Evolutionary conservation across 2,797 vertebrate species (phyloP).

Genomic region (Avahi laniger): DNA sequence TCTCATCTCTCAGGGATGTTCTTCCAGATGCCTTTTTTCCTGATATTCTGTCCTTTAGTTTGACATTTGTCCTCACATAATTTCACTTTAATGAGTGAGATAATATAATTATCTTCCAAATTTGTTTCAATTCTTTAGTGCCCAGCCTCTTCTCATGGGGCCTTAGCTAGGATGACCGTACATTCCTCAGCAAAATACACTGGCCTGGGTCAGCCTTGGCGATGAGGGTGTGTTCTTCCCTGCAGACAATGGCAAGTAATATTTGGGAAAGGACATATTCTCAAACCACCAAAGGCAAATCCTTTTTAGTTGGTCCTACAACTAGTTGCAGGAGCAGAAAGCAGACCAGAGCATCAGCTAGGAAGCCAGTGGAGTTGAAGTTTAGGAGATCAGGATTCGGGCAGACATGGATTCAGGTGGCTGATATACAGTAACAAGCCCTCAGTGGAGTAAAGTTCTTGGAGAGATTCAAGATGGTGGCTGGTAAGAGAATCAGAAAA

Average conservation of each 20-base stretch:
- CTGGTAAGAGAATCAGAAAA: background rate
- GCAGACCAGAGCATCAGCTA: background rate
- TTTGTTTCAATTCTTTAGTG: background rate
- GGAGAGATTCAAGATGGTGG: background rate
- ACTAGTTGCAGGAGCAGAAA: background rate
- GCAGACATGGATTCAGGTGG: background rate
- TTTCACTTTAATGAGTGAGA: conserved; percentile 16
- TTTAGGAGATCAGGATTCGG: background rate
- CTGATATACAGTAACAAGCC: background rate
- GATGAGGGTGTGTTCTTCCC: background rate
- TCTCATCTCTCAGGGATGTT: background rate
- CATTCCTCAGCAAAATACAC: background rate
- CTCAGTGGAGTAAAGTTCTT: background rate
- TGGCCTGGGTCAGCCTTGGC: background rate
- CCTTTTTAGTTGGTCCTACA: background rate
- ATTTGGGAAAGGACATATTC: background rate
- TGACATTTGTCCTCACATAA: background rate
- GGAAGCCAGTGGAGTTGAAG: background rate
- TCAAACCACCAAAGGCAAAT: background rate
- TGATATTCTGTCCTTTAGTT: background rate
- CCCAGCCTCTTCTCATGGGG: background rate
- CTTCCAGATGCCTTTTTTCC: background rate
- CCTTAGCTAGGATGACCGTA: background rate
- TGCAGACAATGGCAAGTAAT: background rate
- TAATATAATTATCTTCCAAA: conserved; percentile 12